phyloP scores from a whole-genome alignment of 2,113 vertebrate genomes.

The Xenus cinereus region DNA sequence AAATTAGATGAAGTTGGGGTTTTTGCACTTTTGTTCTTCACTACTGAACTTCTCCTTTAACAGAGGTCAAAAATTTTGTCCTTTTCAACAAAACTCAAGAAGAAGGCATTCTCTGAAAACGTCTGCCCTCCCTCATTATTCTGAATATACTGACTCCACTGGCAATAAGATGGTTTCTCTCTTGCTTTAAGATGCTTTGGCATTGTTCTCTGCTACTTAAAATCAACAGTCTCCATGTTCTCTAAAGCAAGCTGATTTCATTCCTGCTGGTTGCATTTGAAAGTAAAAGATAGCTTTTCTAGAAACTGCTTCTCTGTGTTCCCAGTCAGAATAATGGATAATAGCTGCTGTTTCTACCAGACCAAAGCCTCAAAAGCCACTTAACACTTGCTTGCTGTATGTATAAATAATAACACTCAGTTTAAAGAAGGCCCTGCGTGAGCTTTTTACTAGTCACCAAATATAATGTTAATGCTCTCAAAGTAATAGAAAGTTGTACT shows the following conservation, averaged over 20 bases:
- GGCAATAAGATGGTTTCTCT: neutral
- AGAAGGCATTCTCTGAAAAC: neutral
- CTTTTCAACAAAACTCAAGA: neutral
- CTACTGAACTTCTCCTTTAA: neutral
- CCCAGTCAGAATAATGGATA: neutral
- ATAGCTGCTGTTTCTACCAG: neutral
- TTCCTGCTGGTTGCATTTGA: neutral
- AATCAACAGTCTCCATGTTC: neutral
- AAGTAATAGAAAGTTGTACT: neutral
- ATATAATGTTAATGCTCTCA: neutral
- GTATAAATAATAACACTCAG: constrained; percentile 25
- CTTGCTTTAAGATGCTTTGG: neutral
- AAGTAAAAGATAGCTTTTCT: neutral
- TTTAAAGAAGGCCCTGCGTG: neutral
- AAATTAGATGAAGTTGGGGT: rapidly evolving
- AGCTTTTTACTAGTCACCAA: neutral
- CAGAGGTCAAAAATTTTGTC: neutral
- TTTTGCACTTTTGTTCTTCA: neutral
- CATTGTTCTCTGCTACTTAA: neutral
- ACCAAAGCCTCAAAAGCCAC: constrained; percentile 5
- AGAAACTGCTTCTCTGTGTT: neutral
- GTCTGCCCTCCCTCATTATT: neutral
- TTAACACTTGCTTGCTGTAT: constrained; percentile 2
- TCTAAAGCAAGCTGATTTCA: neutral
- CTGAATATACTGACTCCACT: neutral